A percentile compares a stretch with the other conserved stretches of the same genome.
Conservation (phyloP, 2,888 invertebrate species). For the Synanthedon tipuliformis region DNA sequence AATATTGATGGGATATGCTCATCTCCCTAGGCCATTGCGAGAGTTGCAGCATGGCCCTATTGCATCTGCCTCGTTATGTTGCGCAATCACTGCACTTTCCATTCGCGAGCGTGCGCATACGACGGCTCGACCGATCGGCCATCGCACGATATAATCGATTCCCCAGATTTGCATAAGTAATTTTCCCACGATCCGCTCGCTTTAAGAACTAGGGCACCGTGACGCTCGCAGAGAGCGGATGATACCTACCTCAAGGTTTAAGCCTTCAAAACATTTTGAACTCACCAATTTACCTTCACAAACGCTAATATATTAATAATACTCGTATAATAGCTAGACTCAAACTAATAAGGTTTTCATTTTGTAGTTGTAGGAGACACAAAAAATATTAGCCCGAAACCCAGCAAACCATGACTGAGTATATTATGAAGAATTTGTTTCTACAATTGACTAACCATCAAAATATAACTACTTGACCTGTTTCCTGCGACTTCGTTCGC, state of each 20-base stretch:
- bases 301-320: too few species aligned
- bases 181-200: constrained; percentile 62
- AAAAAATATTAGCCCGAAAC: too few species aligned
- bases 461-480: too few species aligned
- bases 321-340: too few species aligned
- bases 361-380: too few species aligned
- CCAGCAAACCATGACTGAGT: too few species aligned
- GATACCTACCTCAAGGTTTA: constrained; percentile 43
- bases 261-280: too few species aligned
- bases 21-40: constrained; percentile 6
- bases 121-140: constrained; percentile 22
- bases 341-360: too few species aligned
- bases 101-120: constrained; percentile 25
- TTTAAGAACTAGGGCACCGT: constrained; percentile 42
- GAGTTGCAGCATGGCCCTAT: constrained; percentile 17
- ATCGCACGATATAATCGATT: constrained; percentile 47
- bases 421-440: too few species aligned
- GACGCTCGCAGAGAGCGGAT: constrained; percentile 50
- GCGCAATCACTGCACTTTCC: constrained; percentile 60
- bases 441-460: too few species aligned
- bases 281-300: too few species aligned
- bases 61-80: constrained; percentile 12
- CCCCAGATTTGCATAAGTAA: constrained; percentile 57
- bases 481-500: too few species aligned
- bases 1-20: constrained; percentile 2